Evolutionary conservation across 2,888 invertebrate genomes (phyloP).

Genomic region (Euzetes globulus): DNA sequence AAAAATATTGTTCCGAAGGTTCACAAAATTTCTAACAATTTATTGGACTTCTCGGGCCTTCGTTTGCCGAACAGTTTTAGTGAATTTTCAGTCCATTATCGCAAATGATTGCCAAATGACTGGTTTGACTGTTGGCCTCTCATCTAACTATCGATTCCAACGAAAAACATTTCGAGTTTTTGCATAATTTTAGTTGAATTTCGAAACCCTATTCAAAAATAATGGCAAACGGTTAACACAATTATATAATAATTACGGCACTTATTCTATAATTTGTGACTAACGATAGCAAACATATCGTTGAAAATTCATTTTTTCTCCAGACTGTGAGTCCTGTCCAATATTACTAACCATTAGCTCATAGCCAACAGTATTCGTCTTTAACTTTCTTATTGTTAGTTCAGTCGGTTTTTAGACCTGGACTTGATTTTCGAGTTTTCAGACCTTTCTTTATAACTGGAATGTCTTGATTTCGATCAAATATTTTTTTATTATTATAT

Average conservation of each 20-base stretch:
- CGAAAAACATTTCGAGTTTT: background rate
- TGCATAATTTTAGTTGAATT: background rate
- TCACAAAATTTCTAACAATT: background rate
- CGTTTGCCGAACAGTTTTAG: background rate
- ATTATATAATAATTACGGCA: background rate
- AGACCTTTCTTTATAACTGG: background rate
- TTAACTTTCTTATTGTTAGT: background rate
- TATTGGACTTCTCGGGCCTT: background rate
- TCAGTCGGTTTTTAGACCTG: background rate
- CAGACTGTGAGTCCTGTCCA: background rate
- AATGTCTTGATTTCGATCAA: background rate
- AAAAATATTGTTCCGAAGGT: background rate
- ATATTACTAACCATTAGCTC: background rate
- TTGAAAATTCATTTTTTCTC: background rate
- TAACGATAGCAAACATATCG: background rate
- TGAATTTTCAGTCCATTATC: background rate
- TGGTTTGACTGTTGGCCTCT: background rate
- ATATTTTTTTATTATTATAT: background rate
- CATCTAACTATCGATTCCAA: background rate
- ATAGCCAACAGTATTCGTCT: background rate
- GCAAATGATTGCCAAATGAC: background rate
- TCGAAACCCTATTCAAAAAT: background rate
- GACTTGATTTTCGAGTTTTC: slow-evolving; percentile 11
- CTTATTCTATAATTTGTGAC: background rate
- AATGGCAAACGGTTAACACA: background rate